A percentile compares a stretch with the other conserved stretches of the same genome.
These are phyloP conservation scores for Tarsius wallacei DNA, from an alignment of 2,797 vertebrate genomes.

Conservation along the genomic window DNA sequence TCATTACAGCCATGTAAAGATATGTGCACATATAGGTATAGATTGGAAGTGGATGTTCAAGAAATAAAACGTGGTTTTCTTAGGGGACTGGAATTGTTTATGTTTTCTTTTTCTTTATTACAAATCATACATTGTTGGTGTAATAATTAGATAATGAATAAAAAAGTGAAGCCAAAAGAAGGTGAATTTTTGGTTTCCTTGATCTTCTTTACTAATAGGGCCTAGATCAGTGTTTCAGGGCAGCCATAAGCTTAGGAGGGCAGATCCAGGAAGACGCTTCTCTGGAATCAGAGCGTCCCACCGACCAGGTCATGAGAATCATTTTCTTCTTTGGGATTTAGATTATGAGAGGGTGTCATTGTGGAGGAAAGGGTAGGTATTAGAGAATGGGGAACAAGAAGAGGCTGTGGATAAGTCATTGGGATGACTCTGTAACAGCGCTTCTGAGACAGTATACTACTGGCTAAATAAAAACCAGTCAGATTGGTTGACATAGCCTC, in stretches of 20 bases:
- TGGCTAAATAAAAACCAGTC: background rate
- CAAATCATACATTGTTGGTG: background rate
- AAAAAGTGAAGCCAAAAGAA: slow-evolving; percentile 20
- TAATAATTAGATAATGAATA: slow-evolving; percentile 48
- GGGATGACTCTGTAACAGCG: background rate
- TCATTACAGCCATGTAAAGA: slow-evolving; percentile 5
- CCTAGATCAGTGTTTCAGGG: background rate
- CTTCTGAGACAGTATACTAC: too few species aligned
- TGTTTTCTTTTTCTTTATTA: background rate
- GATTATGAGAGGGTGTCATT: background rate
- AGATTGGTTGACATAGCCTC: background rate
- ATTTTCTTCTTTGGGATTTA: background rate
- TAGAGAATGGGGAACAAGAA: background rate
- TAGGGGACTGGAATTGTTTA: background rate
- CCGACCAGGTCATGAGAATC: background rate
- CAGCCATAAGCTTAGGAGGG: background rate
- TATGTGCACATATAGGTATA: background rate
- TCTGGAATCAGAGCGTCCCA: background rate
- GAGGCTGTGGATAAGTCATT: background rate
- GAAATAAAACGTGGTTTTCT: slow-evolving; percentile 63
- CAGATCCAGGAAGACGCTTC: background rate
- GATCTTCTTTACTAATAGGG: background rate
- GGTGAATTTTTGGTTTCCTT: slow-evolving; percentile 32
- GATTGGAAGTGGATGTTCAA: slow-evolving; percentile 5
- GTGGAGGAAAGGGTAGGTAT: background rate